Percentiles rank a stretch among this genome's conserved stretches.
These are phyloP conservation scores for Nautilus pompilius DNA, from an alignment of 1,140 invertebrate species.

Conservation along the genomic window DNA sequence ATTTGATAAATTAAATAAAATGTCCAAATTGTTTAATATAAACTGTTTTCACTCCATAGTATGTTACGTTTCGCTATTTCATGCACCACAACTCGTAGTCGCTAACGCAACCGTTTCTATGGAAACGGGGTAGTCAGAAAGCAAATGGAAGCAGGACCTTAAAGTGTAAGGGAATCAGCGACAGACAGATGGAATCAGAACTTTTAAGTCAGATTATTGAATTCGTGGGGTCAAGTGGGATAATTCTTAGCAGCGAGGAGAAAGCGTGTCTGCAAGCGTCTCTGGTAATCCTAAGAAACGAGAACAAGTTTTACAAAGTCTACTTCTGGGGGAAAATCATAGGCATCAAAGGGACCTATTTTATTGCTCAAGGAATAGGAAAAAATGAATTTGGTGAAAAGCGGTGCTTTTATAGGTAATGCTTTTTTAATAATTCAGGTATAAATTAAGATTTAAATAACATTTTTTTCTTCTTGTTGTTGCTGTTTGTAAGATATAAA, in stretches of 20 bases:
- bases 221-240: conserved; percentile 51
- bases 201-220: conserved; percentile 49
- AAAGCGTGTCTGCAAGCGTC: conserved; percentile 54
- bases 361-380: conserved; percentile 51
- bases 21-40: no score
- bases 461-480: no score
- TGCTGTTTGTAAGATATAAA: no score
- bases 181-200: conserved; percentile 49
- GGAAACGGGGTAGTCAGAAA: neutral
- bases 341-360: conserved; percentile 55
- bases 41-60: no score
- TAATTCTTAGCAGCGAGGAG: conserved; percentile 52
- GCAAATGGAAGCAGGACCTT: neutral
- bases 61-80: no score
- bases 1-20: no score
- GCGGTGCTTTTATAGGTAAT: conserved; percentile 54
- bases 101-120: no score
- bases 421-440: no score
- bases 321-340: conserved; percentile 57
- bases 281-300: conserved; percentile 50
- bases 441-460: no score
- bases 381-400: conserved; percentile 49
- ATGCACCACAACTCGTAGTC: no score
- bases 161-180: neutral
- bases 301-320: conserved; percentile 54